A percentile compares a stretch with the other conserved stretches of the same genome.
phyloP scores from a whole-genome alignment of 2,888 invertebrate genomes.

The Aphrophora alni region DNA sequence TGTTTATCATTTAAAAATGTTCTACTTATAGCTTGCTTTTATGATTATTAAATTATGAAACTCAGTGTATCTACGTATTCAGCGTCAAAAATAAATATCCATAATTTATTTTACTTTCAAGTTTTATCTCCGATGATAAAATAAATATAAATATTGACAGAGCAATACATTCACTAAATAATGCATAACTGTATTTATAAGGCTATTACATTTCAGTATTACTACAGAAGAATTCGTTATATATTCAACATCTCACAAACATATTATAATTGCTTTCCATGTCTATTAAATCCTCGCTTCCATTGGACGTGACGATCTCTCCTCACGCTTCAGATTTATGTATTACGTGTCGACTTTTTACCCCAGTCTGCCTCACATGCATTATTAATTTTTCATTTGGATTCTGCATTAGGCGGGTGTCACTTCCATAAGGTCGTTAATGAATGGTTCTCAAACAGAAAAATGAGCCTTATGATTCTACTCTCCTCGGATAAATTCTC shows the following conservation, averaged over 20 bases:
- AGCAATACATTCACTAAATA: no score
- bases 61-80: no score
- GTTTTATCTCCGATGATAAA: no score
- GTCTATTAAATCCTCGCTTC: background rate
- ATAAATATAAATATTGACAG: no score
- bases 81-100: no score
- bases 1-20: no score
- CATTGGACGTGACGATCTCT: background rate
- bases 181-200: no score
- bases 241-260: background rate
- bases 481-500: background rate
- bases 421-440: constrained; percentile 5
- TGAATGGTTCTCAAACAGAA: background rate
- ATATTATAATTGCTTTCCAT: background rate
- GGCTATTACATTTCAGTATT: background rate
- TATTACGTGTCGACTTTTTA: background rate
- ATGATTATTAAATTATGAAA: no score
- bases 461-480: background rate
- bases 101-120: no score
- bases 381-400: constrained; percentile 9
- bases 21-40: no score
- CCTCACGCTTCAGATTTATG: background rate
- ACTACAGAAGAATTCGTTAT: no score
- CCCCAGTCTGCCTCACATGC: background rate
- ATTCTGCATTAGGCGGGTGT: constrained; percentile 6